These are phyloP conservation scores for Tauraco hartlaubi DNA, from an alignment of 2,797 vertebrate genomes.

Conservation along the genomic window DNA sequence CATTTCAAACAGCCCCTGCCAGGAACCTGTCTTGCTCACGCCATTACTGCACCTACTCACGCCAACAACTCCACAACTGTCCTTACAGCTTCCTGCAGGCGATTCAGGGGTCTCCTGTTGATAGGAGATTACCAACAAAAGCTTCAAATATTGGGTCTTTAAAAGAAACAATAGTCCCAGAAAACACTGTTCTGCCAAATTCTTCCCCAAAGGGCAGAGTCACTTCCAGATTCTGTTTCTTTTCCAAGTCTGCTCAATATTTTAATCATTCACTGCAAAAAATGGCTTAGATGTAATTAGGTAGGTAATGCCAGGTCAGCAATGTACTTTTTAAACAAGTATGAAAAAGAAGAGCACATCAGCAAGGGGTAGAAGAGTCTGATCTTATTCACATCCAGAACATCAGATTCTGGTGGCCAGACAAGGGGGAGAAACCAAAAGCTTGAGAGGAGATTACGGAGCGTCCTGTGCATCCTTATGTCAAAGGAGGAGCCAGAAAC, in stretches of 20 bases:
- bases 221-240: background rate
- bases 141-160: background rate
- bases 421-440: background rate
- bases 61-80: background rate
- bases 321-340: background rate
- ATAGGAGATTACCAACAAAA: background rate
- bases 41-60: background rate
- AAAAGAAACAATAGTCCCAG: background rate
- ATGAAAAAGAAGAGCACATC: background rate
- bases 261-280: background rate
- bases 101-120: background rate
- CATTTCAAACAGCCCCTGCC: background rate
- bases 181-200: background rate
- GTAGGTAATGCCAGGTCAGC: background rate
- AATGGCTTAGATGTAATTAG: background rate
- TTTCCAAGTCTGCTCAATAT: background rate
- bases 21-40: fast-evolving
- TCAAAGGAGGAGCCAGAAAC: background rate
- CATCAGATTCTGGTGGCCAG: background rate
- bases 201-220: background rate
- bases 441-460: background rate
- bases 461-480: background rate
- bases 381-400: background rate
- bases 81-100: background rate
- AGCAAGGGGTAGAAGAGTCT: background rate